Evolutionary conservation across 2,113 vertebrate species (phyloP), one percentile per base, ranked within the genome.

Genomic region (Neotoma lepida): DNA sequence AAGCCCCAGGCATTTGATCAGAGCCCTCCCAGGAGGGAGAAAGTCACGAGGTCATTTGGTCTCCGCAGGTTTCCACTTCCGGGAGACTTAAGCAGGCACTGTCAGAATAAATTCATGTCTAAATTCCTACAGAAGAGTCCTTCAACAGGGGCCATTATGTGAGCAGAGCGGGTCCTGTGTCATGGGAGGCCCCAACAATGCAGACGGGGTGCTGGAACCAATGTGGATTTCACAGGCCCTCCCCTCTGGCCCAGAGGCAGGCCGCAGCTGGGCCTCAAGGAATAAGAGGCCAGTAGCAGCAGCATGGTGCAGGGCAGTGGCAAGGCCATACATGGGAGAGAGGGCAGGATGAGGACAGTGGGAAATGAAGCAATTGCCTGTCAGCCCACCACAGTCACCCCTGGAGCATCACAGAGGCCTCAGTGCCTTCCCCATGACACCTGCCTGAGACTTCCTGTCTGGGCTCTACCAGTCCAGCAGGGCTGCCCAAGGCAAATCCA

Each of bases 71-170:
- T 44, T 78, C 78, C 24, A 22, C 80, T 97, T 93, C 94, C n/a
- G 26, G 84, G 64, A 3, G 61, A 89, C 56, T 86, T 22, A 54
- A 92, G 94, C 71, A 58, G 46, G 13, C 74, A 86, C 93, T 66
- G 87, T 93, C 87, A 89, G 66, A 46, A 91, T 64, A 82, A 92
- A 93, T 86, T 77, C 88, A 66, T 18, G 44, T 93, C 93, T 74
- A 66, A 92, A 92, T 86, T 86, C 88, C 94, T n/a, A 49, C 3
- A 12, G 63, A 74, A 14, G 61, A 73, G 85, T 20, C 93, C 81
- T 44, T 81, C 94, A 61, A 66, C 46, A 8, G 7, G 20, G 41
- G 87, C 63, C 74, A 93, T 22, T 35, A 35, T 96, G 64, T 41
- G 56, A 49, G 35, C 12, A 0, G 3, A 28, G 46, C 20, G 44